Evolutionary conservation across 2,797 vertebrate species (phyloP).

Genomic region (Tragelaphus eurycerus): DNA sequence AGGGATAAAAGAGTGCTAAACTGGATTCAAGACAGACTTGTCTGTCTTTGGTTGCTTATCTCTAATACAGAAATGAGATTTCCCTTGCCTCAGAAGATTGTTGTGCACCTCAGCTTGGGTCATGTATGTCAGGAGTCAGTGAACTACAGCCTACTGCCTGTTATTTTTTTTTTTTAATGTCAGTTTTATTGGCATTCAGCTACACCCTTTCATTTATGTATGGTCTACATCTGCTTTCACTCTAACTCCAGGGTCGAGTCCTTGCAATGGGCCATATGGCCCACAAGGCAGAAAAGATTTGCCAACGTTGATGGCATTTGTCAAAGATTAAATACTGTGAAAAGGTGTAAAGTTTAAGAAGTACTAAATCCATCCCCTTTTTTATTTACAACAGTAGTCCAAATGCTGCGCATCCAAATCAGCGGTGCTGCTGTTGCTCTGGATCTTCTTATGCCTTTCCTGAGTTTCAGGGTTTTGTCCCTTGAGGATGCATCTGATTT

Average conservation of each 20-base stretch:
- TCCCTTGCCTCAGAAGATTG: background rate
- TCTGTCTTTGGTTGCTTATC: background rate
- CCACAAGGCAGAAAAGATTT: background rate
- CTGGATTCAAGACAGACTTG: background rate
- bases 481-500: conserved; percentile 12
- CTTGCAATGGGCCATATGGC: background rate
- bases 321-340: background rate
- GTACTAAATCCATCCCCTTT: background rate
- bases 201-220: background rate
- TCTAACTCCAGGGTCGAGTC: background rate
- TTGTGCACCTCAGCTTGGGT: background rate
- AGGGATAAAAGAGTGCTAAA: background rate
- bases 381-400: background rate
- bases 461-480: conserved; percentile 11
- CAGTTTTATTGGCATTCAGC: background rate
- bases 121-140: background rate
- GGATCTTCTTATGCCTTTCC: background rate
- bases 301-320: background rate
- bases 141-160: background rate
- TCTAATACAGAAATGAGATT: background rate
- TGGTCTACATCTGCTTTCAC: background rate
- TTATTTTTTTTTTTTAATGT: background rate
- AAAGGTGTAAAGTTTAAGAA: background rate
- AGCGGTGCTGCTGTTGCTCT: background rate
- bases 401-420: background rate